Conservation (phyloP, 2,797 vertebrate genomes). For the Craterocephalus amniculus region DNA sequence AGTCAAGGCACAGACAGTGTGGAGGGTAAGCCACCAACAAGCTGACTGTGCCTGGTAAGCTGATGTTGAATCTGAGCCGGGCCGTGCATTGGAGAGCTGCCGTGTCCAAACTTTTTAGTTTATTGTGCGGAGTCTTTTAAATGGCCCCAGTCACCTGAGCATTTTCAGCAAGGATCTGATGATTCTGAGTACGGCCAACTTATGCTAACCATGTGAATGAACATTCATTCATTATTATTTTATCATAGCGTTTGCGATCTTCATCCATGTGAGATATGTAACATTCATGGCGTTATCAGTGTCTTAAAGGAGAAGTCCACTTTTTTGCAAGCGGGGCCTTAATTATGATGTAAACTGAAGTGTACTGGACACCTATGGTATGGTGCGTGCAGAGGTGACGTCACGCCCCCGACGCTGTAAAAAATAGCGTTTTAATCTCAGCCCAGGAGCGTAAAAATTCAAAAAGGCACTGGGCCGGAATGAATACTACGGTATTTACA, state of each 20-base stretch:
- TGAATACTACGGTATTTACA: no score
- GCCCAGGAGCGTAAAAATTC: no score
- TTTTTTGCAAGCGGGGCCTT: no score
- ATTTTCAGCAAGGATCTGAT: conserved; percentile 33
- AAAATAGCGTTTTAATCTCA: no score
- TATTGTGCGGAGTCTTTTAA: conserved; percentile 41
- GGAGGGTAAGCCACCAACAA: conserved; percentile 60
- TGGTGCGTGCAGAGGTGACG: no score
- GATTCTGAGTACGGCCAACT: conserved; percentile 46
- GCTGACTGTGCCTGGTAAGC: conserved; percentile 59
- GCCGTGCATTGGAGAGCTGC: conserved; percentile 43
- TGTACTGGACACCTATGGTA: no score
- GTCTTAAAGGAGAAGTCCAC: no score
- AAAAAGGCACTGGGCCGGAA: no score
- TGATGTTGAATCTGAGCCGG: conserved; percentile 63
- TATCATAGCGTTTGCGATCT: background rate
- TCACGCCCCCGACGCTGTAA: no score
- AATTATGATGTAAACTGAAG: no score
- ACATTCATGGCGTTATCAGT: background rate
- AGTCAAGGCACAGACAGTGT: conserved; percentile 56
- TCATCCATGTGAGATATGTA: background rate
- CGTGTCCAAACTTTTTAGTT: conserved; percentile 42
- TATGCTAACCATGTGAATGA: conserved; percentile 10
- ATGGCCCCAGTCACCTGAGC: conserved; percentile 30
- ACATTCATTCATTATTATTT: background rate